phyloP scores from a whole-genome alignment of 2,113 vertebrate genomes.

The Cacatua alba region DNA sequence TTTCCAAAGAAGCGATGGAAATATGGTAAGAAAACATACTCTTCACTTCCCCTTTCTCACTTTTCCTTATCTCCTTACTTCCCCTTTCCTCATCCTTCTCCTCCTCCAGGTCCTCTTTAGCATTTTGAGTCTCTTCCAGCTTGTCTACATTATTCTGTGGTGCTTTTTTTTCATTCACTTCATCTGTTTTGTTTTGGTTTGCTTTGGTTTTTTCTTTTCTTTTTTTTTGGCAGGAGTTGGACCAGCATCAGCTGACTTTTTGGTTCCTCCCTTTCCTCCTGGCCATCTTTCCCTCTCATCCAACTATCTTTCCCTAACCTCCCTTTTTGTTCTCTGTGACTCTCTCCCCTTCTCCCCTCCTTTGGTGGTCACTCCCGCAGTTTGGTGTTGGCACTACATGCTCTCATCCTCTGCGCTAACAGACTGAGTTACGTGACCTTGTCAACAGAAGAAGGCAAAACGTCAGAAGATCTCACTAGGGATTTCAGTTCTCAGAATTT shows the following conservation, averaged over 20 bases:
- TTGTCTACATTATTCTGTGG: neutral
- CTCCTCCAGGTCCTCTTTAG: neutral
- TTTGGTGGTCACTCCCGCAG: neutral
- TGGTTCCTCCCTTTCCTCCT: neutral
- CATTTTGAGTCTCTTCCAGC: neutral
- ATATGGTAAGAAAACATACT: neutral
- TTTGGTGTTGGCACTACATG: neutral
- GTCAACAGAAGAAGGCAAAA: neutral
- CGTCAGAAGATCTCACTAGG: neutral
- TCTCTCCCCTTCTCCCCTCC: neutral
- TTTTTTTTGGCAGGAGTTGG: neutral
- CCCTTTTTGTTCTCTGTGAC: neutral
- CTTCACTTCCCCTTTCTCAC: neutral
- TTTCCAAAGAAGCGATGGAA: neutral
- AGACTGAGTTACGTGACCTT: rapidly evolving
- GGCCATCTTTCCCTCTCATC: neutral
- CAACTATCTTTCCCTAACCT: neutral
- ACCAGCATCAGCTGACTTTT: neutral
- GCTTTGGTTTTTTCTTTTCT: neutral
- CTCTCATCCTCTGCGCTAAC: neutral
- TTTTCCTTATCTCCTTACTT: neutral
- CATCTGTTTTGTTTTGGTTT: neutral
- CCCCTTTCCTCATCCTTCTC: neutral
- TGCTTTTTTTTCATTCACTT: neutral
- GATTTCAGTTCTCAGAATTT: neutral